phyloP scores from a whole-genome alignment of 1,140 invertebrate species.

The Conopomorpha cramerella region DNA sequence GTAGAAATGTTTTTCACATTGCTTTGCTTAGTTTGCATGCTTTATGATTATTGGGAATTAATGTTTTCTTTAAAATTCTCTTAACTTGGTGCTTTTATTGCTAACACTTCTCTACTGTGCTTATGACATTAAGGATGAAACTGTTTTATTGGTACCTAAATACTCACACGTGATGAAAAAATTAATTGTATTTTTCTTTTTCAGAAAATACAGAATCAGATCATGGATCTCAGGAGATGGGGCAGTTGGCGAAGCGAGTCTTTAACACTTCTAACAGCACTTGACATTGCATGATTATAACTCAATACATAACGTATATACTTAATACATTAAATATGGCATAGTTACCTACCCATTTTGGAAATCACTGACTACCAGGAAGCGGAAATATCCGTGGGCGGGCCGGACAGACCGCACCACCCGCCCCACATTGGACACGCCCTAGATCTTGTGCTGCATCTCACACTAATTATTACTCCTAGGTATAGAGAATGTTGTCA shows the following conservation, averaged over 20 bases:
- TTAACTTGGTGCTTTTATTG: too few species aligned
- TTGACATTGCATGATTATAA: background rate
- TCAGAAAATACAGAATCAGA: background rate
- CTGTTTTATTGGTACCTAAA: too few species aligned
- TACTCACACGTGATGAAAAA: too few species aligned
- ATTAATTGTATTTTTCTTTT: conserved; percentile 1
- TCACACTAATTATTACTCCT: conserved; percentile 26
- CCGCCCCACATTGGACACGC: conserved; percentile 43
- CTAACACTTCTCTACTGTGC: too few species aligned
- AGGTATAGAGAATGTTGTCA: too few species aligned
- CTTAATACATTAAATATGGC: background rate
- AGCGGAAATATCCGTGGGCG: conserved; percentile 52
- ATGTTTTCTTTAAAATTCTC: too few species aligned
- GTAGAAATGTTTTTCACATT: too few species aligned
- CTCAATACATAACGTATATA: background rate
- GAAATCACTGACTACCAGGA: conserved; percentile 3
- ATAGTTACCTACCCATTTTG: background rate
- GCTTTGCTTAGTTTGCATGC: too few species aligned
- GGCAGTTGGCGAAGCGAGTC: background rate
- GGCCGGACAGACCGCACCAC: conserved; percentile 37
- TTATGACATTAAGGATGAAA: too few species aligned
- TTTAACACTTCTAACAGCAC: background rate
- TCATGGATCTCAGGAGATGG: background rate
- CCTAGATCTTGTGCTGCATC: conserved; percentile 35
- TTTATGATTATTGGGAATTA: too few species aligned